Percentiles rank a stretch among this genome's conserved stretches.
These are phyloP conservation scores for Caenorhabditis wallacei DNA, from an alignment of 2,888 invertebrate species.

Conservation along the genomic window DNA sequence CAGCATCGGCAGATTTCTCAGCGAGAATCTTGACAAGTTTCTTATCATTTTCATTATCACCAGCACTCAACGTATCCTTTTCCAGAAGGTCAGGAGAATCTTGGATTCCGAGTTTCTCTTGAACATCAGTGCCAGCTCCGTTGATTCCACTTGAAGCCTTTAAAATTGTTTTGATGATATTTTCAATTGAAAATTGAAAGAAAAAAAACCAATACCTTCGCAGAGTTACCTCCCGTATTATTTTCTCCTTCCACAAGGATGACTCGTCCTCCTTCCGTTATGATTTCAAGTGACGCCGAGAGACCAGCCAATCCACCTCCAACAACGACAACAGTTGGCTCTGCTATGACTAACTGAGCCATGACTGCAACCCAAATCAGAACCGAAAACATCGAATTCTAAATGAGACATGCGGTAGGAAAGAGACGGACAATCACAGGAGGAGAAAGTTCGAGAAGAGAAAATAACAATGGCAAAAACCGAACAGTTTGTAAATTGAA, in stretches of 20 bases:
- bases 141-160: constrained; percentile 78
- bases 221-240: constrained; percentile 82
- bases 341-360: constrained; percentile 46
- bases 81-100: constrained; percentile 78
- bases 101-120: constrained; percentile 73
- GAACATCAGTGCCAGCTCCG: constrained; percentile 79
- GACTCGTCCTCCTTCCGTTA: constrained; percentile 72
- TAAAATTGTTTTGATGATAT: too few species aligned
- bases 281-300: constrained; percentile 78
- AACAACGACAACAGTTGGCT: constrained; percentile 80
- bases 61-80: constrained; percentile 82
- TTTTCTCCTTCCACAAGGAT: constrained; percentile 79
- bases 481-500: not conserved
- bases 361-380: constrained; percentile 45
- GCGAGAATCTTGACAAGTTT: constrained; percentile 81
- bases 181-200: not conserved
- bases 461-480: not conserved
- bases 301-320: constrained; percentile 81
- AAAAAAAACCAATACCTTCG: constrained; percentile 76
- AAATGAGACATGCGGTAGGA: not conserved
- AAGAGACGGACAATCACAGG: not conserved
- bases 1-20: constrained; percentile 35
- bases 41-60: constrained; percentile 81
- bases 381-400: constrained; percentile 50
- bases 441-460: constrained; percentile 3